phyloP scores from a whole-genome alignment of 35 echinoderm and acorn worm species.

The Lytechinus pictus region DNA sequence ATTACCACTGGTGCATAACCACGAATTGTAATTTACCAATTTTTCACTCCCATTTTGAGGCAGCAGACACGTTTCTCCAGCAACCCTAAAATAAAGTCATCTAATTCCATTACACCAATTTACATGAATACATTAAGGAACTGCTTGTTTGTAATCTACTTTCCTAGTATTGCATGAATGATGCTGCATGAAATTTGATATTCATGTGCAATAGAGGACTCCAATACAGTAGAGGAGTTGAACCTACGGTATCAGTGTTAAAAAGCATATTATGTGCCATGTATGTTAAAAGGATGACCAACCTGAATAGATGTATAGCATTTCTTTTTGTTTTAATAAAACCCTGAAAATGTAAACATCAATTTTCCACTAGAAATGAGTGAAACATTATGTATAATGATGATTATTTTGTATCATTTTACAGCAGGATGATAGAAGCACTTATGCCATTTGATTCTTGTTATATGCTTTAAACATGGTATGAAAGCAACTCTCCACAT shows the following conservation, averaged over 20 bases:
- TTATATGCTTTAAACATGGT: background rate
- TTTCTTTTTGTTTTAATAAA: too few relatives aligned
- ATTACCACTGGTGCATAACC: background rate
- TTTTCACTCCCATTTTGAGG: background rate
- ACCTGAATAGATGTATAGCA: too few relatives aligned
- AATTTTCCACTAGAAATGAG: too few relatives aligned
- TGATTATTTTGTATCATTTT: background rate
- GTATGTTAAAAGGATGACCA: too few relatives aligned
- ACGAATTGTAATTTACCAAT: background rate
- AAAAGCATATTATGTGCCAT: too few relatives aligned
- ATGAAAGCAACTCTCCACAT: background rate
- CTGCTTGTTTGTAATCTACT: background rate
- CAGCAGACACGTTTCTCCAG: background rate
- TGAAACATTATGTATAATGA: background rate
- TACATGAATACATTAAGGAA: background rate
- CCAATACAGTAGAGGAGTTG: too few relatives aligned
- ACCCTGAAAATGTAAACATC: too few relatives aligned
- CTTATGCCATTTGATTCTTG: too few relatives aligned
- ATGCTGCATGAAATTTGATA: too few relatives aligned
- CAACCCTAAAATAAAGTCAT: background rate
- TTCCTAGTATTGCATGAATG: background rate
- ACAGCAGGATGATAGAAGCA: background rate
- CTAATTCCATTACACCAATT: background rate
- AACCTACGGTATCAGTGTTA: too few relatives aligned
- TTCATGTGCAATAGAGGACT: too few relatives aligned